Conservation (phyloP, 1,140 invertebrate genomes). For the Holotrichia oblita region DNA sequence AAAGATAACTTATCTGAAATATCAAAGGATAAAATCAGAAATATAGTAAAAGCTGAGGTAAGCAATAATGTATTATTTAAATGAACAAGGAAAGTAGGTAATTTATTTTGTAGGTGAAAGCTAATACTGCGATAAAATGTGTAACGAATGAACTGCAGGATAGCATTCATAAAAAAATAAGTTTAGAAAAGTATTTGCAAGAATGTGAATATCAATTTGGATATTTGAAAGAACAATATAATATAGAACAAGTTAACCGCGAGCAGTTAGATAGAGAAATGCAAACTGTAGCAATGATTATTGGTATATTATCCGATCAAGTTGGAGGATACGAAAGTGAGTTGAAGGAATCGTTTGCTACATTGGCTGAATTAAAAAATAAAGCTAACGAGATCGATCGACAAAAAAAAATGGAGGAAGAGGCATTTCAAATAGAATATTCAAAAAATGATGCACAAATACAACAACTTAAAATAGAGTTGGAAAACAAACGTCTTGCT, state of each 20-base stretch:
- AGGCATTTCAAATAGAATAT: background rate
- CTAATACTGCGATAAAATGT: background rate
- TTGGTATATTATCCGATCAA: background rate
- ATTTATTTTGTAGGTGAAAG: background rate
- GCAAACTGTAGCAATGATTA: background rate
- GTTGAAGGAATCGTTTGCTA: background rate
- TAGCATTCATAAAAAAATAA: background rate
- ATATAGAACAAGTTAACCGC: background rate
- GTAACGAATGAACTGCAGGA: background rate
- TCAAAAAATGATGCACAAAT: background rate
- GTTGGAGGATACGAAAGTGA: background rate
- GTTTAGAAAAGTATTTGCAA: background rate
- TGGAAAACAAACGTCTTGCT: background rate
- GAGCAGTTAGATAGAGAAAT: background rate
- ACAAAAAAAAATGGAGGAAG: background rate
- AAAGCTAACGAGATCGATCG: background rate
- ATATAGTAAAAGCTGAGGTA: slow-evolving; percentile 1
- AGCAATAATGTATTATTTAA: background rate
- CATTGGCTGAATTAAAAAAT: background rate
- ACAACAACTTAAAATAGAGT: background rate
- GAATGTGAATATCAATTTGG: background rate
- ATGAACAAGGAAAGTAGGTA: background rate
- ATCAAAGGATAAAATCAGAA: too few species aligned
- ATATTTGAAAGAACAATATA: background rate
- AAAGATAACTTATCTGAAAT: too few species aligned